Evolutionary conservation across 2,888 invertebrate genomes (phyloP).

Genomic region (Scrobipalpa costella): DNA sequence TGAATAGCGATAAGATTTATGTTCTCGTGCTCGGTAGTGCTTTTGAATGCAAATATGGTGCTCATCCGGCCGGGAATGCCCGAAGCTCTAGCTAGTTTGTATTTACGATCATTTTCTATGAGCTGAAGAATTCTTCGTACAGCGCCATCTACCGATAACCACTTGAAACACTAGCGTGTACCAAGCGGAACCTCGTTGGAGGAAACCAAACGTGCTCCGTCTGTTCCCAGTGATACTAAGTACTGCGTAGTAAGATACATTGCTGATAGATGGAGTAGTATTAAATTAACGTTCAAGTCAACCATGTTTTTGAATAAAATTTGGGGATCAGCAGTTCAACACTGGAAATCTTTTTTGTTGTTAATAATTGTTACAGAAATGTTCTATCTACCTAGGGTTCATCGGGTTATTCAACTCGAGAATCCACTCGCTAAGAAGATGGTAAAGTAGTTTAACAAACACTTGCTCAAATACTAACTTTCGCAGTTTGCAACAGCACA

Average conservation of each 20-base stretch:
- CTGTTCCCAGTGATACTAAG: too few species aligned
- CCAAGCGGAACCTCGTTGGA: background rate
- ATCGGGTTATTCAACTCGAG: too few species aligned
- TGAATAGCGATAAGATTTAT: conserved; percentile 18
- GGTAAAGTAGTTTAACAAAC: too few species aligned
- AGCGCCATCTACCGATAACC: conserved; percentile 9
- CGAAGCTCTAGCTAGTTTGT: background rate
- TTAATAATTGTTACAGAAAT: too few species aligned
- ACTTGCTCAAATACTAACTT: too few species aligned
- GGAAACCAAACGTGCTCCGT: background rate
- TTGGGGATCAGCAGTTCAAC: too few species aligned
- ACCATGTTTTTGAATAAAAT: too few species aligned
- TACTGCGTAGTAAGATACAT: background rate
- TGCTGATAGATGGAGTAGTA: background rate
- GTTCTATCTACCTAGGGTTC: too few species aligned
- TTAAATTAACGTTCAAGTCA: background rate
- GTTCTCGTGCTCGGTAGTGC: background rate
- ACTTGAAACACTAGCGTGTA: background rate
- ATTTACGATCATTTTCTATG: background rate
- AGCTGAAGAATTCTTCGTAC: background rate
- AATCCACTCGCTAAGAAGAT: too few species aligned
- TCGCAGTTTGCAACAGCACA: too few species aligned
- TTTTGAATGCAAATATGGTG: background rate
- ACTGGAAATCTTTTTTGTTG: too few species aligned
- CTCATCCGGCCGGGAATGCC: conserved; percentile 5